Evolutionary conservation across 2,113 vertebrate species (phyloP), one percentile per base, ranked within the genome.

Genomic region (Pedetes capensis): DNA sequence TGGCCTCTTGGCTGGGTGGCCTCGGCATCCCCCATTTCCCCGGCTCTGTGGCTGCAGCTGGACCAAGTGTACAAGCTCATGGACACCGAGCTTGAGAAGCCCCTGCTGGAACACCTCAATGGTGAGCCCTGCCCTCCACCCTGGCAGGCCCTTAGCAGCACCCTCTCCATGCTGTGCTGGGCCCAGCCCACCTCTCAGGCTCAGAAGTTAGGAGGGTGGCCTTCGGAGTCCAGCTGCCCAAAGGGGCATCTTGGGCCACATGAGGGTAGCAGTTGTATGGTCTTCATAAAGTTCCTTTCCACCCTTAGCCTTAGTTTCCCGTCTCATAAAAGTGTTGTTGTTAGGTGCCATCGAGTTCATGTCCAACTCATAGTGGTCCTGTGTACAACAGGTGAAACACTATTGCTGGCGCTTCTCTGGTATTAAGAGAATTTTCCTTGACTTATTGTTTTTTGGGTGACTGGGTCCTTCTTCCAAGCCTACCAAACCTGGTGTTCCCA

Each of bases 81-180:
- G 39, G 68, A 44, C 3, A 14, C 47, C 0, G 55, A 96, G n/a
- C 90, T 98, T 6, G 66, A 97, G 93, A 94, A 89, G 22, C 89
- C 96, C 1, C 96, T 97, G 80, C 59, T 97, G 39, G 29, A 95
- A 49, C 97, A 98, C 39, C 39, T 98, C 83, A 98, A 98, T 10
- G 96, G 98, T 98, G 64, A 96, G 96, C 39, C 23, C n/a, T 22
- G 10, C 49, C 57, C 42, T 14, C 32, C 2, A 6, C 0, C 37
- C 10, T 2, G 4, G 1, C 5, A 14, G 34, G n/a, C 37, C 14
- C 51, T 22, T 11, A 16, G 63, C n/a, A 5, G 16, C 11, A 22
- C 6, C 59, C 2, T 20, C 18, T 11, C 51, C 22, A 20, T 5
- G 37, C 76, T 34, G 27, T 10, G 5, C 0, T 0, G 32, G 37